A percentile compares a stretch with the other conserved stretches of the same genome.
Evolutionary conservation across 2,888 invertebrate genomes (phyloP).

Genomic region (Stictocephala bisonia): DNA sequence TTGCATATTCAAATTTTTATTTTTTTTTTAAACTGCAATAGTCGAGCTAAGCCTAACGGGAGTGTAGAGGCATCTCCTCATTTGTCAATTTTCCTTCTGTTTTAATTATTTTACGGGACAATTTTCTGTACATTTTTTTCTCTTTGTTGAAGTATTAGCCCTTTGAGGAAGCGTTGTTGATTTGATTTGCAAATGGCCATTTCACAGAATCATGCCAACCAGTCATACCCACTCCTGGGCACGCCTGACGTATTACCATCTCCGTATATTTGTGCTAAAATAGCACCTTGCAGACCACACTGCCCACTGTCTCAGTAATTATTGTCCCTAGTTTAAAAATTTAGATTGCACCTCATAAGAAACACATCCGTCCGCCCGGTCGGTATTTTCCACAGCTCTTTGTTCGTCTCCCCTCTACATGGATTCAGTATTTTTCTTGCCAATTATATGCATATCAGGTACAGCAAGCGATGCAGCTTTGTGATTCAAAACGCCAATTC

Average conservation of each 20-base stretch:
- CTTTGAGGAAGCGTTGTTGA: too few relatives aligned
- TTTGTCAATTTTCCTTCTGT: too few relatives aligned
- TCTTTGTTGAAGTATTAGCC: too few relatives aligned
- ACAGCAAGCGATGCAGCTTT: constrained; percentile 4
- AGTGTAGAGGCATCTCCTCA: too few relatives aligned
- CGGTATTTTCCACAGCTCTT: constrained; percentile 32
- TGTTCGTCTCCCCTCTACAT: constrained; percentile 33
- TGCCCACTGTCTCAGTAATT: constrained; percentile 35
- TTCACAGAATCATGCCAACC: not conserved
- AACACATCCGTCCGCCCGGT: constrained; percentile 23
- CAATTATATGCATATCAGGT: constrained; percentile 40
- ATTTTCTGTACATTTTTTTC: too few relatives aligned
- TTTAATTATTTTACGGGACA: too few relatives aligned
- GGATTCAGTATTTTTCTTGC: constrained; percentile 5
- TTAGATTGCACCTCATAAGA: constrained; percentile 32
- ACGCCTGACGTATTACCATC: constrained; percentile 33
- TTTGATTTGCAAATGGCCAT: constrained; percentile 30
- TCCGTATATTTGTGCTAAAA: constrained; percentile 26
- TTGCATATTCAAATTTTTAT: too few relatives aligned
- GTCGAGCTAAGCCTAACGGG: too few relatives aligned
- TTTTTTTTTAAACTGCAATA: too few relatives aligned
- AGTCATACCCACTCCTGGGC: too few relatives aligned
- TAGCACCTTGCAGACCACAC: constrained; percentile 18
- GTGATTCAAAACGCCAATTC: constrained; percentile 11
- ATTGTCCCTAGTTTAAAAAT: constrained; percentile 37